phyloP scores from a whole-genome alignment of 1,140 invertebrate species.

The Leptinotarsa undecemlineata region DNA sequence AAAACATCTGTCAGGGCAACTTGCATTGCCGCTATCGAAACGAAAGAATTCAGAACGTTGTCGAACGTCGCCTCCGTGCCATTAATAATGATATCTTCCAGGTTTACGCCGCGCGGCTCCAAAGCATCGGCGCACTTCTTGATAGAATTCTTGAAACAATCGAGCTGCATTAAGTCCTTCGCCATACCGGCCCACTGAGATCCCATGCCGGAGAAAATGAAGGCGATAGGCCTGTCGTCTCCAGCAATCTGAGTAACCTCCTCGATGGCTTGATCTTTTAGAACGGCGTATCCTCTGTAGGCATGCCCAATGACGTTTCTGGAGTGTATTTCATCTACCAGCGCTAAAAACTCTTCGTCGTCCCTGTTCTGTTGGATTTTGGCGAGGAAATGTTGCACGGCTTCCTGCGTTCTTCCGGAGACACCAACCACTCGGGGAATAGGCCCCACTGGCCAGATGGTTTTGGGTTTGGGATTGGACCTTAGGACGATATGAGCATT shows the following conservation, averaged over 20 bases:
- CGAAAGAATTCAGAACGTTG: slow-evolving; percentile 85
- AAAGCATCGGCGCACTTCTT: slow-evolving; percentile 75
- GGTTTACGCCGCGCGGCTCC: slow-evolving; percentile 75
- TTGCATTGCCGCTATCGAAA: slow-evolving; percentile 93
- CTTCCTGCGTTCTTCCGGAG: slow-evolving; percentile 84
- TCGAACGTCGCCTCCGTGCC: slow-evolving; percentile 77
- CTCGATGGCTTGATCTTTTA: slow-evolving; percentile 56
- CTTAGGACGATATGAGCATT: slow-evolving; percentile 90
- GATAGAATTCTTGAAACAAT: slow-evolving; percentile 79
- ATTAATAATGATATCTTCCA: slow-evolving; percentile 79
- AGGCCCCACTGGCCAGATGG: slow-evolving; percentile 58
- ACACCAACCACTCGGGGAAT: slow-evolving; percentile 75
- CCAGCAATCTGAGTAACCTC: slow-evolving; percentile 48
- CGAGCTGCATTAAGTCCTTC: slow-evolving; percentile 77
- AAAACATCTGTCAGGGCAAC: slow-evolving; percentile 89
- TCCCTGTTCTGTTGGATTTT: slow-evolving; percentile 62
- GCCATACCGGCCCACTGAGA: slow-evolving; percentile 96
- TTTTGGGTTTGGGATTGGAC: slow-evolving; percentile 75
- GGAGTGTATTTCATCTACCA: slow-evolving; percentile 76
- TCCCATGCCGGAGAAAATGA: slow-evolving; percentile 95
- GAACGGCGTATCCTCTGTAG: slow-evolving; percentile 76
- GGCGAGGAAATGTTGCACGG: slow-evolving; percentile 70
- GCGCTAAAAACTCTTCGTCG: slow-evolving; percentile 77
- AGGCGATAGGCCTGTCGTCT: slow-evolving; percentile 85
- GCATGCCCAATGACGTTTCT: slow-evolving; percentile 70